Evolutionary conservation across 2,888 invertebrate species (phyloP), one percentile per base, ranked within the genome.

Genomic region (Drosophila suboccidentalis): DNA sequence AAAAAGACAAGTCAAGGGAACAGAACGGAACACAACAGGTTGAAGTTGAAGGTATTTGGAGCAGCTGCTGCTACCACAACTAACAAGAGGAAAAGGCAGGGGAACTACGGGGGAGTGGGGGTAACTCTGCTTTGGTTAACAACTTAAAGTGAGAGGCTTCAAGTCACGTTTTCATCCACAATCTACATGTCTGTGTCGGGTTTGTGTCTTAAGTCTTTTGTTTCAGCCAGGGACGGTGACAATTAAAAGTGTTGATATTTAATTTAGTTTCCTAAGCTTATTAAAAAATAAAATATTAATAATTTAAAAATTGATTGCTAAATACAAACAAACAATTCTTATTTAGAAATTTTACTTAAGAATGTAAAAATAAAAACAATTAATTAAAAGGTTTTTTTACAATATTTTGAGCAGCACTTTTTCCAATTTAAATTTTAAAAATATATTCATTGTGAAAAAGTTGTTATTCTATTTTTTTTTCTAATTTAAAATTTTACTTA

Each of bases 161-260:
- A 55, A 83, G 84, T 85, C 84, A 85, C 84, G 84, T 80, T 75
- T 64, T 55, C 54, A n/a, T 55, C 3, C 11, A 19, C 17, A 50
- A 53, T 50, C 65, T 55, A 11, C 8, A 54, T 9, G 13, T 26
- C 15, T 62, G 8, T 57, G 63, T 19, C 67, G 71, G 50, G 74
- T 74, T 75, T 69, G 78, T 80, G 78, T 69, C 78, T 80, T 82
- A 60, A 79, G 80, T 81, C 84, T 79, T 85, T 81, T 58, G 73
- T 74, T 15, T 38, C 2, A 11, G 36, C 32, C 47, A 49, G 47
- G 47, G 47, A 49, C 15, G 5, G 17, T 3, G 9, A 15, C 29
- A 4, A 17, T 41, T 41, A n/a, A 8, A 15, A 13, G 6, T 36
- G 1, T 6, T 6, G 2, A 46, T 26, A 29, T 1, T 10, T 4